Conservation (phyloP, 2,113 vertebrate species). For the Murina feae region DNA sequence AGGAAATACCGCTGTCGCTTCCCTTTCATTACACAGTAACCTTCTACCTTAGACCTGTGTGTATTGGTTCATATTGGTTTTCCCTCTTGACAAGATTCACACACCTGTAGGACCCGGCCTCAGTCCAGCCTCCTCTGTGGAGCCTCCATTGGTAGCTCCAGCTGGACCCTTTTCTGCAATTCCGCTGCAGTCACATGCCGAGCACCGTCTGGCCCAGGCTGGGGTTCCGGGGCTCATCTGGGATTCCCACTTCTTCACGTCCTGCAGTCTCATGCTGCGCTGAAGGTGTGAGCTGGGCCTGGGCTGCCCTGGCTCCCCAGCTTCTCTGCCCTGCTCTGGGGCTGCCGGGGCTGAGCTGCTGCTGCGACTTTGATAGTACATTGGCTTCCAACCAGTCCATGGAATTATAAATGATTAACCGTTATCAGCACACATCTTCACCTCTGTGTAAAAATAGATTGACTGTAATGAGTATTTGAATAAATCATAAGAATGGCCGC, state of each 20-base stretch:
- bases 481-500: slow-evolving; percentile 76
- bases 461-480: slow-evolving; percentile 76
- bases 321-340: neutral
- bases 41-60: too few species aligned
- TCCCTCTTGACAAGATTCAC: neutral
- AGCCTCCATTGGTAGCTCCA: neutral
- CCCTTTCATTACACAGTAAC: neutral
- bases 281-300: neutral
- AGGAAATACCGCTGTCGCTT: neutral
- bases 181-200: fast-evolving
- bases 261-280: neutral
- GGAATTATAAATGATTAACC: slow-evolving; percentile 77
- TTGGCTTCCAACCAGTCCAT: slow-evolving; percentile 64
- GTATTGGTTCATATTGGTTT: neutral
- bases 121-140: neutral
- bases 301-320: neutral
- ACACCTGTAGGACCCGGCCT: neutral
- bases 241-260: neutral
- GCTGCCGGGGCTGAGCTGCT: neutral
- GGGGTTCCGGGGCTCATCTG: neutral
- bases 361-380: slow-evolving; percentile 50
- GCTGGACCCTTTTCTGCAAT: neutral
- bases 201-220: neutral
- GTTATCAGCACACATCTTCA: slow-evolving; percentile 69
- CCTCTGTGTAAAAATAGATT: slow-evolving; percentile 78